Percentiles rank a stretch among this genome's conserved stretches.
Evolutionary conservation across 2,888 invertebrate species (phyloP).

Genomic region (Torymus auratus): DNA sequence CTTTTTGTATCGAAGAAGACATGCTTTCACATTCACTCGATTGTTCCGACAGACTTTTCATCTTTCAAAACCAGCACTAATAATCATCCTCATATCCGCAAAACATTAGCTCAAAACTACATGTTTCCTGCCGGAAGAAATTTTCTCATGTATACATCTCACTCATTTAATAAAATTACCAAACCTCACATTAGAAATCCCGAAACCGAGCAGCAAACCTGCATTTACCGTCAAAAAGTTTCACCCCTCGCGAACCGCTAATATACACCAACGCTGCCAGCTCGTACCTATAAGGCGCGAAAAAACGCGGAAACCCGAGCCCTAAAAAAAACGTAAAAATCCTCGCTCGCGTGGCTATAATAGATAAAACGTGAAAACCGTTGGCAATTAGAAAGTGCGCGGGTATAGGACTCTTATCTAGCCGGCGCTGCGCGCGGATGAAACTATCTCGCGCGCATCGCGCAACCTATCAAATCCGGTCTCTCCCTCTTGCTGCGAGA

Average conservation of each 20-base stretch:
- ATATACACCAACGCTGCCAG: background rate
- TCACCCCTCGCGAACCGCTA: slow-evolving; percentile 3
- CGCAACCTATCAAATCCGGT: too few relatives aligned
- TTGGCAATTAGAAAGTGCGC: slow-evolving; percentile 35
- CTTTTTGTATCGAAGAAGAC: too few relatives aligned
- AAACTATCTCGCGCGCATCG: slow-evolving; percentile 23
- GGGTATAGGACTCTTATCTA: background rate
- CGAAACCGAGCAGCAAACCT: too few relatives aligned
- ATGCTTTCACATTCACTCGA: too few relatives aligned
- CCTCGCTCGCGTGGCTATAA: slow-evolving; percentile 10
- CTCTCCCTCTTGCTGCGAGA: too few relatives aligned
- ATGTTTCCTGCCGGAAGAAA: slow-evolving; percentile 19
- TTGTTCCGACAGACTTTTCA: too few relatives aligned
- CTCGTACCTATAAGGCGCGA: background rate
- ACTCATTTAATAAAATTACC: too few relatives aligned
- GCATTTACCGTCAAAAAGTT: background rate
- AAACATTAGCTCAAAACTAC: background rate
- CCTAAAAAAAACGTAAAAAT: background rate
- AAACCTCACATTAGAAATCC: too few relatives aligned
- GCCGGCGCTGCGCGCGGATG: background rate
- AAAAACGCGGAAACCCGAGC: slow-evolving; percentile 26
- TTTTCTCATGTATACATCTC: background rate
- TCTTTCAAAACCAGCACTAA: too few relatives aligned
- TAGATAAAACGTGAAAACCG: slow-evolving; percentile 28
- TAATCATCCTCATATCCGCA: background rate